Base-by-base conservation (phyloP, 2,797 vertebrate genomes). In the Ctenopoma kingsleyae region DNA sequence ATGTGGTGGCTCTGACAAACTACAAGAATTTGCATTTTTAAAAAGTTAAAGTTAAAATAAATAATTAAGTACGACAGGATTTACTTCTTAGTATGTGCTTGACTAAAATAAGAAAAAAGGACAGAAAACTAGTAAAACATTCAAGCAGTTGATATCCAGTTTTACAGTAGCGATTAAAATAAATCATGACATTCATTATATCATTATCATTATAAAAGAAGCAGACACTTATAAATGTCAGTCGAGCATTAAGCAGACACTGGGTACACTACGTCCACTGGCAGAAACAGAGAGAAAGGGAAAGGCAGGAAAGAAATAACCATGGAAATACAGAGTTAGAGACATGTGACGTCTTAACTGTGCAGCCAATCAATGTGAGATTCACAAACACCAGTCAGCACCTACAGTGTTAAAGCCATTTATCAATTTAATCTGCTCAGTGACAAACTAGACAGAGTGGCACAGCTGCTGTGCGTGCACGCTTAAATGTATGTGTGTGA, bases 221-320 rank as follows among this genome's bases (percentile, higher is more conserved):
- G 64, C 36, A 62, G 54, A 19, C 58, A 68, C 55, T 68, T 70
- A 57, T 70, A 72, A 74, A 66, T 67, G 80, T 77, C 80, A 89
- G 65, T 50, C 17, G 17, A 72, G 61, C 72, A 62, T 76, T 73
- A 81, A 76, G 58, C 65, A 78, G 56, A 48, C 67, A 67, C 75
- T 67, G 15, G 6, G 72, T 66, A 65, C 61, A 60, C 40, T 47
- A 32, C 11, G 56, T 66, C 17, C 52, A 48, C 8, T 48, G 56
- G 47, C 36, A 5, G 41, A 57, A 13, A 22, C 7, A 17, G 10
- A 17, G 10, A 25, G 47, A 13, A 35, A 19, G 58, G 16, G 5
- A 19, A 17, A 72, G 47, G 5, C 15, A 78, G 50, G 17, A 48
- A 30, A 49, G 30, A 67, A 22, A 27, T 66, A 61, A 53, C 53